Conservation (phyloP, 1,140 invertebrate species). For the Papilio polyxenes region DNA sequence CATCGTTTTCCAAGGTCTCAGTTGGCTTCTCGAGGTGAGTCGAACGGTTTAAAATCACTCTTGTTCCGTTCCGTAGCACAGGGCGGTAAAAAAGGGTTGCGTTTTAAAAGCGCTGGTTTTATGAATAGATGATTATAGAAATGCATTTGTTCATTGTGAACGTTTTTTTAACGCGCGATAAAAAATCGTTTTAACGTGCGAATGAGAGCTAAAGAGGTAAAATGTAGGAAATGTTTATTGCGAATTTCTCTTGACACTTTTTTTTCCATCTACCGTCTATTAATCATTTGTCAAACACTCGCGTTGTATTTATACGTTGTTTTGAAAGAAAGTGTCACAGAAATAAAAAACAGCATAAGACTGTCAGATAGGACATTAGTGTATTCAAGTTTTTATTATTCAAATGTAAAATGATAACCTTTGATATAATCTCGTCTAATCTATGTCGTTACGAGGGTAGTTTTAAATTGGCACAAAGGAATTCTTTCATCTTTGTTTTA, state of each 20-base stretch:
- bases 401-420: background rate
- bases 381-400: background rate
- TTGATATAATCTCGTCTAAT: background rate
- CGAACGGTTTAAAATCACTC: too few species aligned
- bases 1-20: too few species aligned
- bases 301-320: constrained; percentile 11
- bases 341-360: background rate
- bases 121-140: too few species aligned
- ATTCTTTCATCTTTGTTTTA: background rate
- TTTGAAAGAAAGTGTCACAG: constrained; percentile 24
- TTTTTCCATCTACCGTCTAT: constrained; percentile 9
- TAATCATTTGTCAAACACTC: constrained; percentile 5
- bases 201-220: too few species aligned
- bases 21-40: too few species aligned
- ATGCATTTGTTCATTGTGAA: too few species aligned
- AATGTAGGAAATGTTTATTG: background rate
- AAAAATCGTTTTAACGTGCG: too few species aligned
- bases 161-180: too few species aligned
- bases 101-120: too few species aligned
- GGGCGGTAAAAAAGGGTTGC: too few species aligned
- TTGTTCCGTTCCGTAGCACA: too few species aligned
- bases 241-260: background rate
- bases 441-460: background rate
- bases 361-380: background rate
- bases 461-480: background rate